Base-by-base conservation (phyloP, 1,140 invertebrate genomes). In the Monochamus saltuarius region DNA sequence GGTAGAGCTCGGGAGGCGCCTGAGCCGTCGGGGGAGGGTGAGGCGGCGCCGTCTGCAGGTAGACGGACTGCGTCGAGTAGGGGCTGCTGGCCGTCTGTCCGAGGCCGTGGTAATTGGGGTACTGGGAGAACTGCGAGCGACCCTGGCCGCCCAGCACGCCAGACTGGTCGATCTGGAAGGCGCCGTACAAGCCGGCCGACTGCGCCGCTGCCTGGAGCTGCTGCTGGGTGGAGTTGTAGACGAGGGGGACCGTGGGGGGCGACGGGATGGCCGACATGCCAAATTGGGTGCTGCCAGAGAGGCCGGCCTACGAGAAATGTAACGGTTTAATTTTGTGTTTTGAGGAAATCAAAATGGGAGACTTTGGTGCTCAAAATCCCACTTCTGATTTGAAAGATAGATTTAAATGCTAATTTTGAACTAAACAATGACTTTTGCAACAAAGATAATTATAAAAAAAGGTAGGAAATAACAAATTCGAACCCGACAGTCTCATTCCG, bases 241-340 rank as follows among this genome's bases (percentile, higher is more conserved):
- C 81, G 9, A 59, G 56, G 36, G 54, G 58, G 17, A 87, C 84
- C 2, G 87, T 87, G 11, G 90, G 90, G 9, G 91, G 90, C 45
- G 90, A 92, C 8, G 91, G 90, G 67, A 90, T 88, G 9, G 90
- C 87, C 29, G 90, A 87, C 68, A 92, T 87, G 2, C 88, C 86
- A 64, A 89, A 91, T 66, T 88, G 87, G 14, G 83, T 74, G 37
- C 61, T 73, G 55, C 70, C 62, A 51, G 68, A 66, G 39, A 73
- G 59, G n/a, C 63, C 53, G 10, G 68, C 51, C 71, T 73, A 51
- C 16, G 60, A 62, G 53, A 59, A 59, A 57, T 16, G 34, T 37
- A 34, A 56, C 16, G 2, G 13, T 10, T 55, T 29, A 17, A 13
- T 39, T 2, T 51, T 51, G 6, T 34, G 34, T 2, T 35, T 49